These are phyloP conservation scores for Callyntrura guangdongensis DNA, from an alignment of 2,888 invertebrate species.

Conservation along the genomic window DNA sequence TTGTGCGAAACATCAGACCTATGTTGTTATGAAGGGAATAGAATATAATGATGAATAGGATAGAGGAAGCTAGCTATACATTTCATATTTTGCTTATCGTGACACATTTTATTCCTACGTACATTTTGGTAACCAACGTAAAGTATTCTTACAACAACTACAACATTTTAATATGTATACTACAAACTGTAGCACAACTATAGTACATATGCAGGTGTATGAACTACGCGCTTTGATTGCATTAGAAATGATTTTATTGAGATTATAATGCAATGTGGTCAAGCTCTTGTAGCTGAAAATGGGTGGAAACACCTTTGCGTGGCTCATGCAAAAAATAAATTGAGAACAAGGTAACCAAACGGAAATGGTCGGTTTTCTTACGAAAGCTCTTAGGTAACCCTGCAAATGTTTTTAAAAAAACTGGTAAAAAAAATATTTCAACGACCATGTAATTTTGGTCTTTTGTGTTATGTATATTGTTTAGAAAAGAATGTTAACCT, in stretches of 20 bases:
- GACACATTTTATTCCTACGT: conserved; percentile 32
- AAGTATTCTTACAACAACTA: not conserved
- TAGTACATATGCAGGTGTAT: not conserved
- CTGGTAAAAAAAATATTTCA: conserved; percentile 15
- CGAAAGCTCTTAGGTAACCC: conserved; percentile 27
- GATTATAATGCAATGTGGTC: conserved; percentile 10
- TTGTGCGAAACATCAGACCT: no score
- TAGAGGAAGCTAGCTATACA: not conserved
- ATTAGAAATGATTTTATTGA: not conserved
- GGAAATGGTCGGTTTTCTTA: conserved; percentile 63
- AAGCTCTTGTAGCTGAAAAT: conserved; percentile 25
- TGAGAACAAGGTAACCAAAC: conserved; percentile 66
- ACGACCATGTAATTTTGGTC: conserved; percentile 46
- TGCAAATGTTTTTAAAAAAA: conserved; percentile 29
- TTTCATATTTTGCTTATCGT: conserved; percentile 13
- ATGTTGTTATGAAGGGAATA: not conserved
- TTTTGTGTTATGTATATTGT: not conserved
- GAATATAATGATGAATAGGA: not conserved
- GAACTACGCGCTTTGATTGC: not conserved
- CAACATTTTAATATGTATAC: not conserved
- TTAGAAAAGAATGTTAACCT: not conserved
- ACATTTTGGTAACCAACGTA: not conserved
- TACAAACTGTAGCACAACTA: not conserved
- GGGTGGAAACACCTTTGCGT: conserved; percentile 62
- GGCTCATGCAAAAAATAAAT: conserved; percentile 69